phyloP scores from a whole-genome alignment of 2,888 invertebrate species.

The Oligia strigilis region DNA sequence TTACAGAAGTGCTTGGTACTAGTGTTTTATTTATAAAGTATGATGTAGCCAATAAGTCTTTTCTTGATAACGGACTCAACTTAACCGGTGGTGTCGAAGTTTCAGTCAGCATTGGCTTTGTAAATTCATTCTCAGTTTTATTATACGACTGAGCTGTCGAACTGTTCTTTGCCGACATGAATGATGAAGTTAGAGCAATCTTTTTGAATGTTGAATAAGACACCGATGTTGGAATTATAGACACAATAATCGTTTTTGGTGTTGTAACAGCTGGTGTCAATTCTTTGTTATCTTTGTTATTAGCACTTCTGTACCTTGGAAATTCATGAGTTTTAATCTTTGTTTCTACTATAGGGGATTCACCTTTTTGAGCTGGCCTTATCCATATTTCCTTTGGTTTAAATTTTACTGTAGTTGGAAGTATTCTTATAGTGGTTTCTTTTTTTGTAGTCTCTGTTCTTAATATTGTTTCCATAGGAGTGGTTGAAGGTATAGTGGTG shows the following conservation, averaged over 20 bases:
- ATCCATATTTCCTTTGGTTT: conserved; percentile 90
- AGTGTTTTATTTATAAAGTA: conserved; percentile 45
- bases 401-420: conserved; percentile 81
- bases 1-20: conserved; percentile 62
- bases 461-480: conserved; percentile 58
- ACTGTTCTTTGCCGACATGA: conserved; percentile 73
- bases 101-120: conserved; percentile 76
- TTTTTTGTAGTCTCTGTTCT: conserved; percentile 75
- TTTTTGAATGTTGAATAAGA: conserved; percentile 87
- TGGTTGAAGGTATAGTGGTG: conserved; percentile 45
- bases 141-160: conserved; percentile 68
- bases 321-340: conserved; percentile 79
- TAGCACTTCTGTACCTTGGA: conserved; percentile 75
- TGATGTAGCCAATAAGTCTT: conserved; percentile 47
- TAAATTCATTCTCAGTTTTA: conserved; percentile 75
- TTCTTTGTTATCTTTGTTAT: conserved; percentile 80
- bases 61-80: conserved; percentile 52
- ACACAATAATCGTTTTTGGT: conserved; percentile 87
- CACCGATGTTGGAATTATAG: conserved; percentile 88
- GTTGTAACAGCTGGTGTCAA: conserved; percentile 78
- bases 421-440: conserved; percentile 77
- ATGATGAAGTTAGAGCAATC: conserved; percentile 82
- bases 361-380: conserved; percentile 88
- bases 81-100: conserved; percentile 71
- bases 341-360: conserved; percentile 77